Conservation (phyloP, 2,888 invertebrate species). For the Aquatica leii region DNA sequence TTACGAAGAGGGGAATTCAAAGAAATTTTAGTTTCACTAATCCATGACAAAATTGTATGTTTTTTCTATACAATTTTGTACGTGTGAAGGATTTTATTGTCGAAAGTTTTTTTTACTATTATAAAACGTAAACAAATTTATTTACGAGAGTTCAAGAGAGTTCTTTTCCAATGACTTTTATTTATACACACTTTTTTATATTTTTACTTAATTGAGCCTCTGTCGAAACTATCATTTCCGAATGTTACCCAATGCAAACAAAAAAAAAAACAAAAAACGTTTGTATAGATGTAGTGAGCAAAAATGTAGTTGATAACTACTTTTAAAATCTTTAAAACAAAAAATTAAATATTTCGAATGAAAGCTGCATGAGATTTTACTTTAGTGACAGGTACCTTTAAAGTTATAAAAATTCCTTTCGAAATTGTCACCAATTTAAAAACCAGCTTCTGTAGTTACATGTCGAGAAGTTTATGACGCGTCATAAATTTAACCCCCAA, state of each 20-base stretch:
- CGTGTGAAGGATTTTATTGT: slow-evolving; percentile 33
- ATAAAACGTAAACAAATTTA: slow-evolving; percentile 31
- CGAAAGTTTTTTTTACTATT: slow-evolving; percentile 27
- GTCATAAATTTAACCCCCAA: neutral
- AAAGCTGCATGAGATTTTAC: too few relatives aligned
- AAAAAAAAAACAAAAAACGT: too few relatives aligned
- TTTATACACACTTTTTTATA: slow-evolving; percentile 14
- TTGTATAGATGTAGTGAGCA: too few relatives aligned
- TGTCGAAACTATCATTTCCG: neutral
- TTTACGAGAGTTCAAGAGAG: slow-evolving; percentile 35
- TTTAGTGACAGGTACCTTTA: too few relatives aligned
- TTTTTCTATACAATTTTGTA: neutral
- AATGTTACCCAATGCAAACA: too few relatives aligned
- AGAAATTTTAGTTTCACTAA: slow-evolving; percentile 22
- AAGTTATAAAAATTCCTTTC: too few relatives aligned
- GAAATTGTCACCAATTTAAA: too few relatives aligned
- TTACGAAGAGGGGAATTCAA: slow-evolving; percentile 19
- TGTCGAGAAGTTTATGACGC: neutral
- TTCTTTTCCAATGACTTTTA: slow-evolving; percentile 32
- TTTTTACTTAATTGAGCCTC: slow-evolving; percentile 7
- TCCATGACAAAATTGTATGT: too few relatives aligned
- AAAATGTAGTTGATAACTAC: too few relatives aligned
- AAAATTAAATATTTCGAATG: too few relatives aligned
- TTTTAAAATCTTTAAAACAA: too few relatives aligned
- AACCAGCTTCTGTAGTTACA: too few relatives aligned